Conservation (phyloP, 2,113 vertebrate species). For the Picathartes gymnocephalus region DNA sequence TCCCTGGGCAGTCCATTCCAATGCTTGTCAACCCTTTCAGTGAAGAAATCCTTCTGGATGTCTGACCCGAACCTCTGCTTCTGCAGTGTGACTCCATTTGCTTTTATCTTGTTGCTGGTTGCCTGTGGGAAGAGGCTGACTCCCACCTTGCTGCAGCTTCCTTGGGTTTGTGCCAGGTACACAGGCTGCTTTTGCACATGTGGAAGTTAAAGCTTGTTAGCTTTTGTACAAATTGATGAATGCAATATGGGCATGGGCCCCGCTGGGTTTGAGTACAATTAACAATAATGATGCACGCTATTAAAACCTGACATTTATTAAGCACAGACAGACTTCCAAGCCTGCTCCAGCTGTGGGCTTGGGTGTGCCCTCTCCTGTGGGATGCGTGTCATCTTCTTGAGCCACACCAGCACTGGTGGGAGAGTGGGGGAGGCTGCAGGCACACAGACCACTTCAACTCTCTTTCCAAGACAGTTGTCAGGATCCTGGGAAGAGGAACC, state of each 20-base stretch:
- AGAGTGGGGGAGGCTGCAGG: not conserved
- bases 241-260: not conserved
- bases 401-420: accelerated
- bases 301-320: not conserved
- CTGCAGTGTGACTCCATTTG: not conserved
- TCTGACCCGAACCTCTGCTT: not conserved
- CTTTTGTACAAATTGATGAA: not conserved
- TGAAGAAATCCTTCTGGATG: not conserved
- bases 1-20: not conserved
- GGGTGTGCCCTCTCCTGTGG: not conserved
- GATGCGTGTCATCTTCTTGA: not conserved
- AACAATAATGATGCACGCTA: not conserved
- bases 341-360: not conserved
- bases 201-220: not conserved
- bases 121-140: not conserved
- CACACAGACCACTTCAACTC: not conserved
- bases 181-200: not conserved
- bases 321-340: not conserved
- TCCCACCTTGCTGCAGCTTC: not conserved
- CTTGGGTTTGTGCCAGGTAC: not conserved
- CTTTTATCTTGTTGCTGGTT: not conserved
- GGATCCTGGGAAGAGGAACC: not conserved
- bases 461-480: not conserved
- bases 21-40: not conserved
- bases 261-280: not conserved